Evolutionary conservation across 2,888 invertebrate genomes (phyloP), one percentile per base, ranked within the genome.

Genomic region (Drosophila algonquin): DNA sequence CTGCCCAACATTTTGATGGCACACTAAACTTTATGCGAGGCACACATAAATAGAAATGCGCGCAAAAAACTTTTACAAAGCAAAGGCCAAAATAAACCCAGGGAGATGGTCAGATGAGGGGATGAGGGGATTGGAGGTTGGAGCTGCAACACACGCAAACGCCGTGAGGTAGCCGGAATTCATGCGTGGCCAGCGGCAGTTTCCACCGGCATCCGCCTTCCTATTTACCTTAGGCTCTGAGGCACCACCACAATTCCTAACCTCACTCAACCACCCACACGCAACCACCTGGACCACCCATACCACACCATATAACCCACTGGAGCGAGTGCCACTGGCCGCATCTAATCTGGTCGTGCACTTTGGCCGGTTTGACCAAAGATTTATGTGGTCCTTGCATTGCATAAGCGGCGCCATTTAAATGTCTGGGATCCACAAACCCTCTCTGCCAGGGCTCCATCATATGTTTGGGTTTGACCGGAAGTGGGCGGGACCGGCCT

Each of bases 21-120:
- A 55, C 63, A 76, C 73, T 81, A 83, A 85, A 87, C 73, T 87
- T 85, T 83, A 83, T 87, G 83, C 74, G 76, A 60, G 71, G 73
- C 78, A 76, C 83, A 81, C 83, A 81, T 81, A 85, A 87, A 87
- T 83, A 85, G 81, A 81, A 80, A 61, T 79, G 79, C 81, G 85
- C 81, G 81, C 79, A 72, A 77, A 81, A 73, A 80, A 65, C 65
- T 71, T 75, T 72, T 70, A 57, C 54, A 78, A 72, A 77, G 57
- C 50, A 60, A 57, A n/a, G 56, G 54, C 12, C 50, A 62, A 45
- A 57, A 48, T 45, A 70, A 62, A 58, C 56, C 57, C 52, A 65
- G 47, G 21, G 61, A 48, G 54, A 6, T 40, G 56, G 54, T 21
- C 44, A 50, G 51, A 58, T 40, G 65, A 44, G 9, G 4, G 48